phyloP scores from a whole-genome alignment of 2,797 vertebrate genomes.

The Acestrorhynchus altus region DNA sequence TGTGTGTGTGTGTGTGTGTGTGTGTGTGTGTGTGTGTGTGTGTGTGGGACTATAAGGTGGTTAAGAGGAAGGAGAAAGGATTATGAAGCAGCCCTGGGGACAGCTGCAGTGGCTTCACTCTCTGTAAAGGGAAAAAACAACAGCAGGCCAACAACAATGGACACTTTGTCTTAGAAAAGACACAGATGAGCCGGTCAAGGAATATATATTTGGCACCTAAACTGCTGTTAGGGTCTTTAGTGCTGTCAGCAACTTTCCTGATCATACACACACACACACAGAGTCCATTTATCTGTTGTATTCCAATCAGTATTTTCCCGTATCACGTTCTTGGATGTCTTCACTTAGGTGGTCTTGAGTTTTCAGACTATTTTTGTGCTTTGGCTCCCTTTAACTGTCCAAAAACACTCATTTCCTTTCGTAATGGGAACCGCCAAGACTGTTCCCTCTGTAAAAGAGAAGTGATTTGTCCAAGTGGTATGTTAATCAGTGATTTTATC shows the following conservation, averaged over 20 bases:
- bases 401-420: constrained; percentile 53
- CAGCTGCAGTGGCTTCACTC: constrained; percentile 64
- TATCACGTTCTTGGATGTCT: constrained; percentile 10
- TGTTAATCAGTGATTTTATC: constrained; percentile 64
- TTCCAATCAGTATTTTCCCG: not conserved
- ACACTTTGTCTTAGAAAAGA: constrained; percentile 50
- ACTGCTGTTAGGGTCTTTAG: constrained; percentile 36
- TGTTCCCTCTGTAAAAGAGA: constrained; percentile 41
- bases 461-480: constrained; percentile 55
- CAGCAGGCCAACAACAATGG: constrained; percentile 75
- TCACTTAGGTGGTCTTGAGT: constrained; percentile 29
- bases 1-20: constrained; percentile 19
- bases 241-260: not conserved
- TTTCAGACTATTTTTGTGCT: constrained; percentile 32
- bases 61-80: constrained; percentile 46
- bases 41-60: constrained; percentile 30
- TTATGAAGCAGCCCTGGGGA: constrained; percentile 57
- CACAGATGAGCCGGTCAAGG: constrained; percentile 46
- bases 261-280: not conserved
- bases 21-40: constrained; percentile 25
- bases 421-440: constrained; percentile 47
- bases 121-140: constrained; percentile 76
- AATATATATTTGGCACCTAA: constrained; percentile 39
- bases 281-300: not conserved
- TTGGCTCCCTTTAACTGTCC: constrained; percentile 24